A percentile compares a stretch with the other conserved stretches of the same genome.
Conservation (phyloP, 2,797 vertebrate species). For the Paramormyrops hopkinsi region DNA sequence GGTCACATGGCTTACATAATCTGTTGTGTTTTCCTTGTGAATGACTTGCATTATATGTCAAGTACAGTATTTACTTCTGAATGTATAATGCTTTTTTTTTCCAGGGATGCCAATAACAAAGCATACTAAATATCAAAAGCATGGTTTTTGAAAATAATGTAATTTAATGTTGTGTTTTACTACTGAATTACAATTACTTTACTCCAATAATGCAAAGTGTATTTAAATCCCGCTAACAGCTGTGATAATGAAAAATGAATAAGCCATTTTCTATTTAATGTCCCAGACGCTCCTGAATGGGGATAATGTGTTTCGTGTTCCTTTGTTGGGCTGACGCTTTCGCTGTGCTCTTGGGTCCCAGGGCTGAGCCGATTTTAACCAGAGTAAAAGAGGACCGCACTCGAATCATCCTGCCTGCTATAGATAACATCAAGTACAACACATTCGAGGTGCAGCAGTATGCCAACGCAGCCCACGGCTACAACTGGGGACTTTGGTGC, state of each 20-base stretch:
- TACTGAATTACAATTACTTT: not conserved
- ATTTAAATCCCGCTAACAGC: not conserved
- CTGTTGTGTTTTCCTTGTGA: not conserved
- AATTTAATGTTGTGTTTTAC: not conserved
- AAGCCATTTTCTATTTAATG: not conserved
- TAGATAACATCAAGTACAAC: slow-evolving; percentile 97
- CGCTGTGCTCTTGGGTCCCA: slow-evolving; percentile 42
- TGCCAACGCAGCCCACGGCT: slow-evolving; percentile 89
- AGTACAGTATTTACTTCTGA: not conserved
- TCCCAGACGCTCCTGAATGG: not conserved
- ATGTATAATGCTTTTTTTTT: not conserved
- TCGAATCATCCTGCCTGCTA: slow-evolving; percentile 86
- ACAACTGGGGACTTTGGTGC: slow-evolving; percentile 98
- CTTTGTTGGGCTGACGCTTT: not conserved
- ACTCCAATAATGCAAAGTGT: not conserved
- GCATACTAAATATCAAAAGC: not conserved
- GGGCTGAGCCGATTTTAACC: slow-evolving; percentile 83
- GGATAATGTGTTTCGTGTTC: not conserved
- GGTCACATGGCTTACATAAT: not conserved
- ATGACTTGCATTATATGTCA: not conserved
- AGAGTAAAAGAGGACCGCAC: slow-evolving; percentile 85
- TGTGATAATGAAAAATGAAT: not conserved
- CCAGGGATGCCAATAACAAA: not conserved
- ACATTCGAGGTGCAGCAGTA: slow-evolving; percentile 97
- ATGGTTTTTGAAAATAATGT: not conserved